Evolutionary conservation across 2,888 invertebrate genomes (phyloP).

Genomic region (Andrena minutula): DNA sequence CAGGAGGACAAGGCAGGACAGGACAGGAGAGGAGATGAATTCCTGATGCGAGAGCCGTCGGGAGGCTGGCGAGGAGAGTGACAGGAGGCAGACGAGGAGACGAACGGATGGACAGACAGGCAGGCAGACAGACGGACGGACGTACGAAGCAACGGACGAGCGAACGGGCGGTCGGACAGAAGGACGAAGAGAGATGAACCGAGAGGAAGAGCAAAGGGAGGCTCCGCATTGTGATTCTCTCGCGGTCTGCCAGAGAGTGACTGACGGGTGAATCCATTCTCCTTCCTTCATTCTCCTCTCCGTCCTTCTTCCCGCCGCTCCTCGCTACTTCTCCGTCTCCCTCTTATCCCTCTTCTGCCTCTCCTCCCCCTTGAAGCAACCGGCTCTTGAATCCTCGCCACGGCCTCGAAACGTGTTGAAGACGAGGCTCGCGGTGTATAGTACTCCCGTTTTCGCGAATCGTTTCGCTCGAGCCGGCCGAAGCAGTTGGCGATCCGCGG

Average conservation of each 20-base stretch:
- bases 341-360: slow-evolving; percentile 34
- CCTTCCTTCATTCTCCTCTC: slow-evolving; percentile 71
- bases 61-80: slow-evolving; percentile 79
- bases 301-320: slow-evolving; percentile 63
- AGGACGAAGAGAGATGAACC: slow-evolving; percentile 75
- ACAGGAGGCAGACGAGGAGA: slow-evolving; percentile 82
- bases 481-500: no score
- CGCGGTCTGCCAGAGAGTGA: slow-evolving; percentile 82
- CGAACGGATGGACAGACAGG: slow-evolving; percentile 80
- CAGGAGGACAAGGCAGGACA: slow-evolving; percentile 72
- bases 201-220: slow-evolving; percentile 70
- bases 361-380: slow-evolving; percentile 57
- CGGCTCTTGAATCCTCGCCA: slow-evolving; percentile 55
- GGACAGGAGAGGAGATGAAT: slow-evolving; percentile 73
- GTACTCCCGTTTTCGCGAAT: neutral
- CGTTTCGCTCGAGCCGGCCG: neutral
- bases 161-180: slow-evolving; percentile 65
- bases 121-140: slow-evolving; percentile 79
- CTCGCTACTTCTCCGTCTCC: slow-evolving; percentile 44
- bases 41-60: slow-evolving; percentile 77
- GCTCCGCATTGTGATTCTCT: slow-evolving; percentile 82
- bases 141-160: slow-evolving; percentile 72
- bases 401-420: slow-evolving; percentile 12
- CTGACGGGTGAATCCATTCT: slow-evolving; percentile 84
- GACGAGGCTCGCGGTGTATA: neutral